Evolutionary conservation across 2,797 vertebrate species (phyloP).

Genomic region (Ptychobarbus kaznakovi): DNA sequence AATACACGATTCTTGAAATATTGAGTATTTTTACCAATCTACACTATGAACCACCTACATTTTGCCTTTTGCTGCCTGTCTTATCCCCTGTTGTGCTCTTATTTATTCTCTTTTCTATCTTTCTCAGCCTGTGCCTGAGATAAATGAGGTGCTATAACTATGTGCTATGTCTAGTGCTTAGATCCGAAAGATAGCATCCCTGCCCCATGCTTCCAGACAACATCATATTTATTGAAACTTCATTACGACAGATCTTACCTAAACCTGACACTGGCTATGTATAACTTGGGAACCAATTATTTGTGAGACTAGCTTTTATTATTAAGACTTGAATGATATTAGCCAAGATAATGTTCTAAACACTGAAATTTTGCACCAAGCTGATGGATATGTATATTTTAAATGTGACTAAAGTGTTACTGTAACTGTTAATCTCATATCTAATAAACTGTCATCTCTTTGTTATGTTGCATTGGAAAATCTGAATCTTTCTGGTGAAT

Average conservation of each 20-base stretch:
- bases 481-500: background rate
- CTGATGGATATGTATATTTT: background rate
- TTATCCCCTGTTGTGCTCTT: conserved; percentile 4
- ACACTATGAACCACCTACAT: background rate
- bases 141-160: conserved; percentile 66
- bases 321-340: background rate
- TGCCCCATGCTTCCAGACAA: conserved; percentile 62
- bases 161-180: conserved; percentile 70
- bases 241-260: conserved; percentile 52
- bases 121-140: conserved; percentile 46
- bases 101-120: conserved; percentile 32
- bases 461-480: background rate
- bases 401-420: background rate
- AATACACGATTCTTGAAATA: background rate
- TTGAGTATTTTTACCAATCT: background rate
- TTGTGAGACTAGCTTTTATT: conserved; percentile 30
- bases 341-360: background rate
- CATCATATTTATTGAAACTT: conserved; percentile 69
- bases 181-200: conserved; percentile 73
- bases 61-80: background rate
- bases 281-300: conserved; percentile 47
- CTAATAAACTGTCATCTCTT: background rate
- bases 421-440: background rate
- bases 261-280: conserved; percentile 60
- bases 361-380: background rate